A percentile compares a stretch with the other conserved stretches of the same genome.
phyloP scores from a whole-genome alignment of 1,140 invertebrate genomes.

The Lycorma delicatula region DNA sequence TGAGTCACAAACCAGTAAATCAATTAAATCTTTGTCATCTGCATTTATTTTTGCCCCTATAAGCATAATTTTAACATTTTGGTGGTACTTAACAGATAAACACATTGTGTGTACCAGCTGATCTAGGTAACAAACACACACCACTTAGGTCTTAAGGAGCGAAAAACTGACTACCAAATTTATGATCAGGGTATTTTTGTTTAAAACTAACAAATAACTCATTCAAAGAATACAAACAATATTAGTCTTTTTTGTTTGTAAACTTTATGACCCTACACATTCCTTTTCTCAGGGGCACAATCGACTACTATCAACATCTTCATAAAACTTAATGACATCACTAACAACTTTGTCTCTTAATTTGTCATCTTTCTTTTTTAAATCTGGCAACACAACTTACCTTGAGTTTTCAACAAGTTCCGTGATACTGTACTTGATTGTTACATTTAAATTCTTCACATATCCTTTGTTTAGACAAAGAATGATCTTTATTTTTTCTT shows the following conservation, averaged over 20 bases:
- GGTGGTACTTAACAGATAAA: conserved; percentile 20
- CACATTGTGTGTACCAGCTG: conserved; percentile 21
- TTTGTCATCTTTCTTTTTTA: conserved; percentile 1
- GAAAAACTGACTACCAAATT: conserved; percentile 15
- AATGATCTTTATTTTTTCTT: too few species aligned
- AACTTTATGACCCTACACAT: conserved; percentile 6
- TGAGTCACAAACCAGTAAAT: conserved; percentile 9
- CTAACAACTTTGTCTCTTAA: conserved; percentile 8
- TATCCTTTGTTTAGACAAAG: too few species aligned
- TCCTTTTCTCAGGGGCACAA: conserved; percentile 16
- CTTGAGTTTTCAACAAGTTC: too few species aligned
- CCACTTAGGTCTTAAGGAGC: conserved; percentile 17
- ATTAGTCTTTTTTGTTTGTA: conserved; percentile 20
- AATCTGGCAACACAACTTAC: too few species aligned
- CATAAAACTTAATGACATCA: conserved; percentile 18
- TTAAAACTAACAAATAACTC: conserved; percentile 7
- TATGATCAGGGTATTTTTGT: conserved; percentile 17
- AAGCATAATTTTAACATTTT: conserved; percentile 16
- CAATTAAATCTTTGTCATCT: conserved; percentile 10
- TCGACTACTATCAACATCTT: conserved; percentile 19
- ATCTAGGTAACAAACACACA: conserved; percentile 19
- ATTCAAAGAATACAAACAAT: conserved; percentile 13
- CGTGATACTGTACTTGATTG: too few species aligned
- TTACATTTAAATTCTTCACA: too few species aligned
- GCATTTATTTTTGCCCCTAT: conserved; percentile 12